Base-by-base conservation (phyloP, 35 echinoderm and acorn worm species). In the Heliocidaris tuberculata region DNA sequence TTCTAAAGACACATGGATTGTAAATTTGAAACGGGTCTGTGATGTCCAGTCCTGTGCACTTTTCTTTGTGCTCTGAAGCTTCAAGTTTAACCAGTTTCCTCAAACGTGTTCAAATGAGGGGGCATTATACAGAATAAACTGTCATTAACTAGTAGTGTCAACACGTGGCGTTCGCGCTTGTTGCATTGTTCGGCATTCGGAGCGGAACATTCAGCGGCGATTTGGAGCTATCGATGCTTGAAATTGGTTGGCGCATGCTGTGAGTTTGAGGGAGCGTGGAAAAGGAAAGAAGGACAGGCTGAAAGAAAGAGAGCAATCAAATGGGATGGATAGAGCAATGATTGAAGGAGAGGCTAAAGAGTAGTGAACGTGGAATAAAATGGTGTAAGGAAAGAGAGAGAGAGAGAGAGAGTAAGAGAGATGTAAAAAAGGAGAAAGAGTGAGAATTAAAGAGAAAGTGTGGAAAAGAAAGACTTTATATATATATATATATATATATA, bases 141-240 rank as follows among this genome's bases (percentile, higher is more conserved):
- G 87, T 89, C 87, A 89, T 89, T 89, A 89, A 48, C 47, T 32
- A 31, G 87, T 16, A 35, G 32, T 89, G 47, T 89, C 87, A 89
- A 89, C 87, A 89, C 87, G 87, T 89, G 87, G 15, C 47, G 31
- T 48, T 48, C 86, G 30, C 86, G 86, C 86, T 17, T 88, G 86
- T 47, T 89, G 87, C 87, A 89, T 89, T 89, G 87, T 89, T 89
- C 29, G 47, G 31, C 87, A 89, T 32, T n/a, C 87, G 32, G 47
- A 48, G 87, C 87, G 47, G 87, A 89, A 89, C 31, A 89, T 89
- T 89, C 19, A 32, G 11, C 19, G 31, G 24, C 87, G 87, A 89
- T 89, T 89, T 89, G 87, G 87, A 89, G 87, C 87, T 89, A 89
- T 89, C 24, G 87, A 89, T 89, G 87, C 87, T 48, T 89, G 87